Evolutionary conservation across 1,140 invertebrate species (phyloP), one percentile per base, ranked within the genome.

Genomic region (Tribolium madens): DNA sequence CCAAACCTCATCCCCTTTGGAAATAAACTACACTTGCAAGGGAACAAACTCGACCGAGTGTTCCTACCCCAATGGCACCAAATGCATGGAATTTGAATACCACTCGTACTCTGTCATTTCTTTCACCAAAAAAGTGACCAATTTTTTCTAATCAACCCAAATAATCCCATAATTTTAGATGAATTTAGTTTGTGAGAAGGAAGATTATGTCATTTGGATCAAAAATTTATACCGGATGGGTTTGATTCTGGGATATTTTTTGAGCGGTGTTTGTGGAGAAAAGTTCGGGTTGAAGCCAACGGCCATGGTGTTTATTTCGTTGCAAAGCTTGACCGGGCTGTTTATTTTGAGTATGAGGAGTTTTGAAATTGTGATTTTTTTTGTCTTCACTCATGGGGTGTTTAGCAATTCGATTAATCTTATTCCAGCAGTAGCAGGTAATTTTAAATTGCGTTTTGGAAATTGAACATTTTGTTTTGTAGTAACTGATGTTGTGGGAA

Each of bases 401-500:
- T 10, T 31, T 33, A 14, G n/a, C 4, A 64, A n/a, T 3, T 31
- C 26, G 3, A 3, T 64, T 3, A 33, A 33, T 13, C 7, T 64
- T 2, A 9, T 64, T 14, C 26, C 57, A 33, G 14, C n/a, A 33
- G 6, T 33, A 1, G 26, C 57, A 42, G n/a, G 57, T 64, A 12
- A 64, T 21, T n/a, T 10, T n/a, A 52, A 7, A 52, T 17, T n/a
- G n/a, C n/a, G n/a, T 26, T 26, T 26, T 26, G 1, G 4, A 5
- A 3, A 57, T 17, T 21, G 52, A 52, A 2, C 9, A 60, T 10
- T 10, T 60, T 60, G 7, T 60, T 60, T 64, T 64, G 2, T 7
- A 64, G 57, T 64, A 13, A 33, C 26, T 14, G 21, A 64, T 42
- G n/a, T 26, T 10, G 57, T 33, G 13, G 57, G 57, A 13, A 64